Evolutionary conservation across 2,888 invertebrate genomes (phyloP), one percentile per base, ranked within the genome.

Genomic region (Dicycla oo): DNA sequence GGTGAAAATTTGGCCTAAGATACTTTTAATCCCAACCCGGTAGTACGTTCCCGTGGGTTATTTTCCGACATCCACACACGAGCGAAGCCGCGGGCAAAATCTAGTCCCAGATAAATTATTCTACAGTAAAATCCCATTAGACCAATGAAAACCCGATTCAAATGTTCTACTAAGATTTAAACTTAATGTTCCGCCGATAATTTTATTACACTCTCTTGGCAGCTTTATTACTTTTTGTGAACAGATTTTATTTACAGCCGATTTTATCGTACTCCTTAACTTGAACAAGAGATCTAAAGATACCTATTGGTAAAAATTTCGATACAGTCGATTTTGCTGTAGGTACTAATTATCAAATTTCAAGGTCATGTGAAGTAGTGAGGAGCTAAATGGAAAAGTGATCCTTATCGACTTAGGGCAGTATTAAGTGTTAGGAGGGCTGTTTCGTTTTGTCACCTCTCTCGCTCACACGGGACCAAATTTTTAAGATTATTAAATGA

Each of bases 131-230:
- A 88, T 89, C 88, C 88, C 87, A 82, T 94, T 92, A 91, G 88
- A 85, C 85, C 88, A 87, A 91, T 91, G 88, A 90, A 89, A 88
- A 83, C 82, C 60, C 78, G 72, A 86, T 85, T 88, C 86, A 84
- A 86, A 86, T 87, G 83, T 83, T 76, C 69, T 49, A 75, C 67
- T 69, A 79, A 86, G 78, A 73, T 82, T 82, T 78, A 80, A 76
- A 81, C 49, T 74, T 78, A 76, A 82, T 54, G 66, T 75, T 84
- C 73, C 65, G 13, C 76, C 71, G 75, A 86, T 86, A 82, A 85
- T 82, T 82, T 82, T 86, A 82, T 65, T 77, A 56, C 57, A 62
- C 82, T 75, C 69, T 73, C 69, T 61, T 26, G 81, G 67, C 65
- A 72, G 51, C 56, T 85, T 84, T 83, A 84, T 85, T 60, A 65